Conservation (phyloP, 2,113 vertebrate species). For the Clarias magur region DNA sequence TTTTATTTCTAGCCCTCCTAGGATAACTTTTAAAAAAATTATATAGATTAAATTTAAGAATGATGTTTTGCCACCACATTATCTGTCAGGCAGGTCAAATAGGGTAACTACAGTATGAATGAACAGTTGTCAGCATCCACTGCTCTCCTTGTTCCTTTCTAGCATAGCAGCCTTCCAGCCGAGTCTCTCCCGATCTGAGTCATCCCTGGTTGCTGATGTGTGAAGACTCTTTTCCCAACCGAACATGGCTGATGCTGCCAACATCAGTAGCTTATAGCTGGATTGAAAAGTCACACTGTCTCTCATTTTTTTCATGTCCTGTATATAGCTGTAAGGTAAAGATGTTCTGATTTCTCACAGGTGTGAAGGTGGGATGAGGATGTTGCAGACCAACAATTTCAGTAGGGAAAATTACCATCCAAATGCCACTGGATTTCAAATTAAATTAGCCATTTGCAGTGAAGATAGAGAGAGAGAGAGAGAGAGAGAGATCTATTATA, state of each 20-base stretch:
- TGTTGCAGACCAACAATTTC: background rate
- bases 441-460: no score
- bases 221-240: slow-evolving; percentile 27
- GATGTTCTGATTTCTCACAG: background rate
- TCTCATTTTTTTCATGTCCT: background rate
- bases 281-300: background rate
- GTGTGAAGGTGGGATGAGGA: background rate
- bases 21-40: background rate
- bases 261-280: background rate
- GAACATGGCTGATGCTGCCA: slow-evolving; percentile 7
- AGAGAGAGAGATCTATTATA: background rate
- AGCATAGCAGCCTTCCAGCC: background rate
- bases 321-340: background rate
- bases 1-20: background rate
- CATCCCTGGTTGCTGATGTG: background rate
- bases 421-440: background rate
- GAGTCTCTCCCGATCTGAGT: slow-evolving; percentile 6
- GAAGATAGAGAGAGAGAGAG: background rate
- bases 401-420: background rate
- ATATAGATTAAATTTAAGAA: background rate
- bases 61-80: background rate
- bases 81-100: background rate
- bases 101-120: background rate
- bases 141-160: background rate
- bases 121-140: background rate